Base-by-base conservation (phyloP, 2,113 vertebrate genomes). In the Egretta garzetta region DNA sequence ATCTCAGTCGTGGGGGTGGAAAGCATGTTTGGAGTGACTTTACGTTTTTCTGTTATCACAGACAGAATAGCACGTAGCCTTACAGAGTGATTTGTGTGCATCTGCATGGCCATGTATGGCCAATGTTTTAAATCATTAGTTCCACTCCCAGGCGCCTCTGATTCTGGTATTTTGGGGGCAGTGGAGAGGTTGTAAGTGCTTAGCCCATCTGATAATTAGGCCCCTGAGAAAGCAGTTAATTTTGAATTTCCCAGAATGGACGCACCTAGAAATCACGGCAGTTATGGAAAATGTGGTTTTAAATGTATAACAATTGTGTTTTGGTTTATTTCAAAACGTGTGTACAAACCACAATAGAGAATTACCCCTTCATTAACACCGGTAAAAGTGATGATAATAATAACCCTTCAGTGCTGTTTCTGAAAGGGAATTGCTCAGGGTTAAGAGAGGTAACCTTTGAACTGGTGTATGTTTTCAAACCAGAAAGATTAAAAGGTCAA, bases 371-470 rank as follows among this genome's bases (percentile, higher is more conserved):
- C 68, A 90, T 95, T 96, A 79, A 79, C 75, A 94, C 47, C 35
- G 67, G 39, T 81, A 92, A 94, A 94, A 95, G 37, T 35, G 66
- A 66, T 35, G 11, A 95, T 74, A 93, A 95, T 87, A 91, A 96
- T 92, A 96, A 93, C n/a, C 80, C 90, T 72, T 72, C 5, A 13
- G 24, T 60, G 77, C 82, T 74, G 70, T 85, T 96, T 92, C 96
- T 84, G 82, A 86, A 94, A 96, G 56, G 67, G 83, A 96, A 96
- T 90, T 81, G 49, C 83, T 91, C 16, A 52, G 37, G 95, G 67
- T 96, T 96, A 80, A 70, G 50, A 88, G 95, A 88, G 59, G 92
- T 81, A 96, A 93, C 92, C 81, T 97, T 95, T 97, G 95, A 96
- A 93, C 92, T 71, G 52, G 59, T 93, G 68, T 73, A 71, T 94